A percentile compares a stretch with the other conserved stretches of the same genome.
These are phyloP conservation scores for Papilio helenus DNA, from an alignment of 1,140 invertebrate species.

Conservation along the genomic window DNA sequence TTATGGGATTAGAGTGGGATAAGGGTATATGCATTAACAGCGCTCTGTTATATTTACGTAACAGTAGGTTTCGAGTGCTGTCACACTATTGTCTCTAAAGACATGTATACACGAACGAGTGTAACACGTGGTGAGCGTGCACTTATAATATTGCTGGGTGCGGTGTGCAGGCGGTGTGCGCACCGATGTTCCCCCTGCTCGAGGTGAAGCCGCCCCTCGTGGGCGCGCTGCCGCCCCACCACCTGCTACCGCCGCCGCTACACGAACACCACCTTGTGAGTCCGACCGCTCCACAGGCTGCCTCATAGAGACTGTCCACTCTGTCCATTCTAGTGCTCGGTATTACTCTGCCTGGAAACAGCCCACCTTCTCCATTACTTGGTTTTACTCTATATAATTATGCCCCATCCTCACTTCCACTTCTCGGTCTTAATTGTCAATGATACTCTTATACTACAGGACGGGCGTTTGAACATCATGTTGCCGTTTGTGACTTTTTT, in stretches of 20 bases:
- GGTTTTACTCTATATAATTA: neutral
- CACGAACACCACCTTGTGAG: slow-evolving; percentile 81
- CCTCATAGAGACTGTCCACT: slow-evolving; percentile 58
- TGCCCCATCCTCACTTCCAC: neutral
- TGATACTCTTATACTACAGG: neutral
- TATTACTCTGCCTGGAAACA: slow-evolving; percentile 19
- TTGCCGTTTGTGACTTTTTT: too few relatives aligned
- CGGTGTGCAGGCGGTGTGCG: slow-evolving; percentile 77
- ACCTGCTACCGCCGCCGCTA: slow-evolving; percentile 84
- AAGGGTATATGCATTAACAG: too few relatives aligned
- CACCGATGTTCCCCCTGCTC: slow-evolving; percentile 89
- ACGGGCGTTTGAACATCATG: too few relatives aligned
- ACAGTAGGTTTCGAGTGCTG: too few relatives aligned
- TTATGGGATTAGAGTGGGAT: too few relatives aligned
- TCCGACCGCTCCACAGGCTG: slow-evolving; percentile 51
- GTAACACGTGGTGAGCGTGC: neutral
- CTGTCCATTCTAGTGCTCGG: neutral
- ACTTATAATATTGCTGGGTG: slow-evolving; percentile 33
- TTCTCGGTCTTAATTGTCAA: neutral
- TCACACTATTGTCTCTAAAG: too few relatives aligned
- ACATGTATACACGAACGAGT: neutral
- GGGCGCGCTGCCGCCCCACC: slow-evolving; percentile 90
- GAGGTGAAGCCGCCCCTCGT: slow-evolving; percentile 89
- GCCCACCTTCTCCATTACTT: neutral
- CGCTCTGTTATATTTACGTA: too few relatives aligned